Conservation (phyloP, 1,140 invertebrate species). For the Caenorhabditis inopinata region DNA sequence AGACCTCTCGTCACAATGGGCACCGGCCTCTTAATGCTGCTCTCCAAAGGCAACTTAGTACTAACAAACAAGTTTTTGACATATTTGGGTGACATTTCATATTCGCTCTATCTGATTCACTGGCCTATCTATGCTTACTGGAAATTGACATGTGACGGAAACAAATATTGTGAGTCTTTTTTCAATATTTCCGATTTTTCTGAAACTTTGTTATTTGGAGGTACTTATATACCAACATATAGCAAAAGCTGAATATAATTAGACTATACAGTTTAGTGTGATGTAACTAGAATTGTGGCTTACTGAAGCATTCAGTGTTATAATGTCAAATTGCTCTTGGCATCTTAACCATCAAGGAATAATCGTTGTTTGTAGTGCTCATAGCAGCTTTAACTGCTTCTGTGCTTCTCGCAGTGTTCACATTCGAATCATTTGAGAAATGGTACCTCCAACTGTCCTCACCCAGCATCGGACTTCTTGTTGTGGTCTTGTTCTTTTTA, state of each 20-base stretch:
- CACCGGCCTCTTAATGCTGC: neutral
- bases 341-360: too few relatives aligned
- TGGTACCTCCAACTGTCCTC: conserved; percentile 2
- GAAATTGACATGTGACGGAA: neutral
- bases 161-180: neutral
- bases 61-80: neutral
- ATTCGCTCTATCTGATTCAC: neutral
- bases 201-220: too few relatives aligned
- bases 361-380: too few relatives aligned
- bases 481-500: neutral
- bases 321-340: too few relatives aligned
- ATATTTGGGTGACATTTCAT: conserved; percentile 8
- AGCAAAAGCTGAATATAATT: too few relatives aligned
- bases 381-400: neutral
- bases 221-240: too few relatives aligned
- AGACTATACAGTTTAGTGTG: too few relatives aligned
- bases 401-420: neutral
- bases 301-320: too few relatives aligned
- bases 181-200: too few relatives aligned
- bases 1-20: neutral
- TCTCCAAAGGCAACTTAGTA: neutral
- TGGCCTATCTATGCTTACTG: neutral
- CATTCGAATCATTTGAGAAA: neutral
- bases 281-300: too few relatives aligned
- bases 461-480: neutral